Evolutionary conservation across 1,140 invertebrate species (phyloP), one percentile per base, ranked within the genome.

Genomic region (Aphelinus certus): DNA sequence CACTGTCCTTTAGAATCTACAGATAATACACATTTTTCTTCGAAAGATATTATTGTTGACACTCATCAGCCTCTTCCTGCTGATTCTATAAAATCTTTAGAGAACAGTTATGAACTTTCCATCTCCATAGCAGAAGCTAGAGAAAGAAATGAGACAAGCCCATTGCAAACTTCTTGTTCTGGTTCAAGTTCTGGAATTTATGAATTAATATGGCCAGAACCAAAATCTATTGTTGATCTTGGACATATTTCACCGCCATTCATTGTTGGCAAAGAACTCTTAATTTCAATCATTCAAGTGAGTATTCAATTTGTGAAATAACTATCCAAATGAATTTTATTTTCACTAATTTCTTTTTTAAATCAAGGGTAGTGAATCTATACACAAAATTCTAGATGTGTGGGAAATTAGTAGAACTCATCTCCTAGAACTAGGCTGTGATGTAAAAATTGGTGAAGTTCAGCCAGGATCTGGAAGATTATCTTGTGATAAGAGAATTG

Each of bases 141-240:
- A 3, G 86, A 86, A 63, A 75, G 79, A 0, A 80, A 77, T n/a
- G 83, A 79, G 56, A 82, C 84, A 7, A 87, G 83, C 77, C 83
- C 85, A 4, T 75, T 78, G 4, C 81, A 78, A 71, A 80, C 70
- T 70, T 4, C 7, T 45, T 56, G 47, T 48, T 67, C 63, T 55
- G 42, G 71, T 6, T 42, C 83, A n/a, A 86, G 83, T 80, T 76
- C 77, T 7, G 77, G 82, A 2, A 76, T 86, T 74, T 88, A 86
- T 73, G 83, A 81, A 76, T 81, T 91, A 43, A 81, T 93, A 10
- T 93, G 92, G 92, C 92, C 92, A 2, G 89, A 89, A 76, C 91
- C 92, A 2, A 91, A 91, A 78, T 88, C 85, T 69, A 88, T 93
- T 26, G 80, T 90, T 2, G 90, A 92, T 78, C 82, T 91, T 2